Evolutionary conservation across 2,888 invertebrate genomes (phyloP).

Genomic region (Anodontia alba): DNA sequence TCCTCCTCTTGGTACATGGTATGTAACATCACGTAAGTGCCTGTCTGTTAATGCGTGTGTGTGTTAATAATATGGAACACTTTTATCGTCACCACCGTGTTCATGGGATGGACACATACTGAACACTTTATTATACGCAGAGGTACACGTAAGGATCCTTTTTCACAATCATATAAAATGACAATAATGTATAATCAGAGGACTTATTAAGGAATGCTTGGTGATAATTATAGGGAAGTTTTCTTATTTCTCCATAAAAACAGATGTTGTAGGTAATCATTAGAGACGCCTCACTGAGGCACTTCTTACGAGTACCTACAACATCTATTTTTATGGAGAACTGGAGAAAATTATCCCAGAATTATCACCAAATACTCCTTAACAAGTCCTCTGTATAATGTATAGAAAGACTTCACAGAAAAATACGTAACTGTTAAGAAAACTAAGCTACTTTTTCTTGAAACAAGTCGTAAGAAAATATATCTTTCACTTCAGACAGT

Average conservation of each 20-base stretch:
- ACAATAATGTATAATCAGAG: neutral
- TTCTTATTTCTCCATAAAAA: too few relatives aligned
- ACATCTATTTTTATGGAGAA: too few relatives aligned
- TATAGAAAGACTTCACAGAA: neutral
- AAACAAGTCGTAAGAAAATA: neutral
- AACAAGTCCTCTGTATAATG: too few relatives aligned
- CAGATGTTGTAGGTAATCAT: too few relatives aligned
- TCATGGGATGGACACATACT: conserved; percentile 10
- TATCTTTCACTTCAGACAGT: neutral
- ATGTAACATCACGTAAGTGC: neutral
- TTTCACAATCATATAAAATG: conserved; percentile 5
- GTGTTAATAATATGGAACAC: neutral
- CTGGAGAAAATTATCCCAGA: too few relatives aligned
- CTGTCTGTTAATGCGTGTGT: neutral
- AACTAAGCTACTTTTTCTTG: neutral
- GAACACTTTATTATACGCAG: neutral
- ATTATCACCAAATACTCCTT: too few relatives aligned
- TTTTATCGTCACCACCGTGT: neutral
- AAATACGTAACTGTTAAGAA: neutral
- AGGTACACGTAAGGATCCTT: conserved; percentile 8
- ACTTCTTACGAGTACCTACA: too few relatives aligned
- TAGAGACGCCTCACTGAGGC: too few relatives aligned
- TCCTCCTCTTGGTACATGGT: neutral
- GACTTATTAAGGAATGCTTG: too few relatives aligned
- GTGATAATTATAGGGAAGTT: too few relatives aligned